Percentiles rank a stretch among this genome's conserved stretches.
Evolutionary conservation across 1,140 invertebrate genomes (phyloP).

Genomic region (Chironomus striatipennis): DNA sequence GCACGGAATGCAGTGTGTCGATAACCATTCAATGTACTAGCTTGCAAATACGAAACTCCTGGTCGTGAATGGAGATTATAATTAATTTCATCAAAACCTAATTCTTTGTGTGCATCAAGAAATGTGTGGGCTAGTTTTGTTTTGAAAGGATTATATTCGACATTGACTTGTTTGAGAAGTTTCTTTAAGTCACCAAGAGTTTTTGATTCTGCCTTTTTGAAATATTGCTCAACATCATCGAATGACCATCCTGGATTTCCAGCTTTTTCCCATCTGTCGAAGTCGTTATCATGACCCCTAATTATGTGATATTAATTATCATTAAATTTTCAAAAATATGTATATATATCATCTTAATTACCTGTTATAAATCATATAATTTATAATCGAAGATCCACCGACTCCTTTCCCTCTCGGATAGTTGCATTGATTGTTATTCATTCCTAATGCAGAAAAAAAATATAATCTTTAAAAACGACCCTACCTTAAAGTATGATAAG

Average conservation of each 20-base stretch:
- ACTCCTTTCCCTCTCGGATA: slow-evolving; percentile 50
- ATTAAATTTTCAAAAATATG: too few relatives aligned
- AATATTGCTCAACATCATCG: slow-evolving; percentile 69
- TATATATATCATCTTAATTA: too few relatives aligned
- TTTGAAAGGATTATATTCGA: slow-evolving; percentile 52
- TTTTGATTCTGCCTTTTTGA: slow-evolving; percentile 68
- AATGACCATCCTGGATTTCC: slow-evolving; percentile 78
- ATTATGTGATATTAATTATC: too few relatives aligned
- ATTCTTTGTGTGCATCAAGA: slow-evolving; percentile 62
- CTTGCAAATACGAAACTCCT: slow-evolving; percentile 45
- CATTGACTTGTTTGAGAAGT: slow-evolving; percentile 44
- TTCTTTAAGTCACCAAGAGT: slow-evolving; percentile 47
- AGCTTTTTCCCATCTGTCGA: slow-evolving; percentile 57
- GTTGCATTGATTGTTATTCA: slow-evolving; percentile 42
- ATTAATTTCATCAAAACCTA: slow-evolving; percentile 42
- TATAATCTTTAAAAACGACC: too few relatives aligned
- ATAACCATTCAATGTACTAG: slow-evolving; percentile 48
- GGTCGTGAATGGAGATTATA: not conserved
- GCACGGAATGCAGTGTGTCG: slow-evolving; percentile 50
- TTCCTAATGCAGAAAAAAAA: slow-evolving; percentile 34
- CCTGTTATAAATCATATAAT: slow-evolving; percentile 68
- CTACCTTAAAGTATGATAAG: too few relatives aligned
- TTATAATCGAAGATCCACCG: slow-evolving; percentile 66
- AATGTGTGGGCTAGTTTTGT: slow-evolving; percentile 53
- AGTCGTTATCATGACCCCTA: slow-evolving; percentile 65